phyloP scores from a whole-genome alignment of 2,888 invertebrate genomes.

The Drosophila anomelani region DNA sequence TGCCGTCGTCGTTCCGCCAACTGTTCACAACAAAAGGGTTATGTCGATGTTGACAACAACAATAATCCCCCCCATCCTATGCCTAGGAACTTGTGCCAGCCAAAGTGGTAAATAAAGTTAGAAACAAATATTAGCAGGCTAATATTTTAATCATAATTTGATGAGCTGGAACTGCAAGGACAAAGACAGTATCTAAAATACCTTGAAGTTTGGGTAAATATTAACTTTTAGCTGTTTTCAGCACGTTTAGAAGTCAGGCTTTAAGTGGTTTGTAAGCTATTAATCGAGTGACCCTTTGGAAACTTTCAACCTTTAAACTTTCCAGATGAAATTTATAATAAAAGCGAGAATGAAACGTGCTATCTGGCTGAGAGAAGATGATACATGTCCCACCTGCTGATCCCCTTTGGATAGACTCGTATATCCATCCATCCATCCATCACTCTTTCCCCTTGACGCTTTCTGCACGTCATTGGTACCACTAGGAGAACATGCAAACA shows the following conservation, averaged over 20 bases:
- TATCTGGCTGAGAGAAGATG: not conserved
- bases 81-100: not conserved
- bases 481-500: conserved; percentile 33
- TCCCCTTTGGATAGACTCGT: conserved; percentile 10
- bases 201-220: not conserved
- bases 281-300: not conserved
- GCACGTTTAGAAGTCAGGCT: not conserved
- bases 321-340: not conserved
- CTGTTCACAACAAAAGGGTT: conserved; percentile 64
- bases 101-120: conserved; percentile 12
- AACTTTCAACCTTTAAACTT: not conserved
- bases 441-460: conserved; percentile 34
- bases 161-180: not conserved
- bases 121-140: conserved; percentile 8
- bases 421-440: conserved; percentile 17
- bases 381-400: conserved; percentile 32
- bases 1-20: conserved; percentile 35
- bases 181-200: not conserved
- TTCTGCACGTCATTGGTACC: conserved; percentile 59
- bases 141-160: conserved; percentile 13
- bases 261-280: not conserved
- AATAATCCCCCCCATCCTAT: conserved; percentile 14
- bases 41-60: conserved; percentile 72
- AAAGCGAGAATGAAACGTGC: not conserved
- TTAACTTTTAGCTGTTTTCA: not conserved